These are phyloP conservation scores for Pogonophryne albipinna DNA, from an alignment of 2,797 vertebrate species.

Conservation along the genomic window DNA sequence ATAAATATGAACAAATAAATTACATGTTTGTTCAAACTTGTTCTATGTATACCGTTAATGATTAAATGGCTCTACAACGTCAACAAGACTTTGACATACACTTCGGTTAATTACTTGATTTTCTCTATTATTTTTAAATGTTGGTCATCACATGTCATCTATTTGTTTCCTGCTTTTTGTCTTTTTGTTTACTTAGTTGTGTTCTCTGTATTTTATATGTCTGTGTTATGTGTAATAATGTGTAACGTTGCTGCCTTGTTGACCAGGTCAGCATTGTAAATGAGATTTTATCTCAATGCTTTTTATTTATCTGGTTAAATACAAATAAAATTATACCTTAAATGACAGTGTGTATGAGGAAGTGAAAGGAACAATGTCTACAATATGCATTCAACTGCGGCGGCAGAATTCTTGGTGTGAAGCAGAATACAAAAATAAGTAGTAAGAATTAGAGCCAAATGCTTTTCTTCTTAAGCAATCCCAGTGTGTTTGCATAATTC, in stretches of 20 bases:
- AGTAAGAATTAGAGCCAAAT: background rate
- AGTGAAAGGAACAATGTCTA: too few species aligned
- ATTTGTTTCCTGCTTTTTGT: background rate
- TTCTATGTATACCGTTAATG: background rate
- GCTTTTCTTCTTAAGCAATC: background rate
- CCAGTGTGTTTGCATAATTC: background rate
- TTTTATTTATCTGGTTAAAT: too few species aligned
- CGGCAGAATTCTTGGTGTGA: conserved; percentile 1
- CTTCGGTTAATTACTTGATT: background rate
- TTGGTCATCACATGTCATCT: background rate
- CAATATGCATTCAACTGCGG: background rate
- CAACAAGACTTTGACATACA: background rate
- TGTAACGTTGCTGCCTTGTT: too few species aligned
- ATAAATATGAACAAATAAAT: background rate
- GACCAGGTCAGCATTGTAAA: too few species aligned
- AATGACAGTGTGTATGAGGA: too few species aligned
- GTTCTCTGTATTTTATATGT: too few species aligned
- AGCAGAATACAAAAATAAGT: background rate
- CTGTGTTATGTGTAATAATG: too few species aligned
- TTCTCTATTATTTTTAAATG: background rate
- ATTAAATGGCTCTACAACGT: background rate
- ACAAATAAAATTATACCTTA: background rate
- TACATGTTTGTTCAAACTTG: background rate
- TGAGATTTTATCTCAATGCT: too few species aligned
- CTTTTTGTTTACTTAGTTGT: too few species aligned